These are phyloP conservation scores for Augochlora pura DNA, from an alignment of 1,140 invertebrate species.

Conservation along the genomic window DNA sequence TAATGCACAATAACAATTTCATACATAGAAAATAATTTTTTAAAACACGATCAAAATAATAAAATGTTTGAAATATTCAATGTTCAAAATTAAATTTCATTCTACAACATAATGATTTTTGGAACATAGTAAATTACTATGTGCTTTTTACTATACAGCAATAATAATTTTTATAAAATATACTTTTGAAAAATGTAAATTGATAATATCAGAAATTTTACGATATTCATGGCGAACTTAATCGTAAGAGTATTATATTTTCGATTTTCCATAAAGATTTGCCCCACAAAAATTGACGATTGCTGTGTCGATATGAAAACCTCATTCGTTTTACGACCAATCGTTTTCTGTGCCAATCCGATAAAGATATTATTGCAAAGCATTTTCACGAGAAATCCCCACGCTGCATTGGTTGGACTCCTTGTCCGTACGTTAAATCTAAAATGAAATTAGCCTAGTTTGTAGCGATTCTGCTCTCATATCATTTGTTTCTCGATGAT, in stretches of 20 bases:
- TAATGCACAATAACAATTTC: not conserved
- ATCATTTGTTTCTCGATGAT: not conserved
- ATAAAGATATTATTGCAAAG: conserved; percentile 20
- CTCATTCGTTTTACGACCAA: conserved; percentile 11
- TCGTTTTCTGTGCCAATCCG: conserved; percentile 25
- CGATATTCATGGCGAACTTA: not conserved
- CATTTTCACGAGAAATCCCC: conserved; percentile 11
- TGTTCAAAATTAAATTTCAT: not conserved
- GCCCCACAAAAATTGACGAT: conserved; percentile 2
- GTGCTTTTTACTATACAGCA: not conserved
- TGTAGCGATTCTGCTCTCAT: not conserved
- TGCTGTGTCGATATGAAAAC: conserved; percentile 12
- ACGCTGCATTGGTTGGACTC: not conserved
- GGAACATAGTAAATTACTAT: too few species aligned
- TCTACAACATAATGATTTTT: too few species aligned
- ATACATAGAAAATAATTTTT: too few species aligned
- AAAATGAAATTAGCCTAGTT: conserved; percentile 40
- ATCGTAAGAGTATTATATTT: not conserved
- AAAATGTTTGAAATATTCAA: not conserved
- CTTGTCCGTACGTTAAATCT: conserved; percentile 14
- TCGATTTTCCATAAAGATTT: conserved; percentile 20
- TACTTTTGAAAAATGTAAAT: not conserved
- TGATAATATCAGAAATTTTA: not conserved
- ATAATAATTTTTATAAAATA: too few species aligned
- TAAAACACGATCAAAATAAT: too few species aligned